Base-by-base conservation (phyloP, 2,113 vertebrate species). In the Condylura cristata region DNA sequence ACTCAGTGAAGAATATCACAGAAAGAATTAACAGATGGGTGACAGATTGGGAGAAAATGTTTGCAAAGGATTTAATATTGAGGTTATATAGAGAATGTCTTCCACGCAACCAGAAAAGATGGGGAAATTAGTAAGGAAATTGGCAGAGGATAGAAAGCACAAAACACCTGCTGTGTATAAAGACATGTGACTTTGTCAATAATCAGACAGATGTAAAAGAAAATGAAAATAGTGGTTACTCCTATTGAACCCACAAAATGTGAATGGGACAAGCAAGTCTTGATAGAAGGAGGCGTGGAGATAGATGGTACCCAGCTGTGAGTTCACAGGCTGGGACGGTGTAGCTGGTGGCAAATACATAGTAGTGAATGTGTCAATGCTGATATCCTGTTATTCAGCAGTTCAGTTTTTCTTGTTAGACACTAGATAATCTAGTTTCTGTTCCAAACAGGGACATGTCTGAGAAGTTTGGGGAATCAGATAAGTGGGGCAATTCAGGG, bases 21-120 rank as follows among this genome's bases (percentile, higher is more conserved):
- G 44, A 80, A 87, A 74, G 20, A 58, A 85, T 90, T 75, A 74
- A 32, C 22, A 92, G 63, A 53, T 71, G 87, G 32, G 18, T 44
- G 11, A 84, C 22, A 51, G 51, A 70, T 56, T 90, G 34, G 17
- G 10, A 48, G 28, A 80, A 60, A 41, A 37, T 65, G 56, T 75
- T 94, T 93, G 30, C 56, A 61, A 74, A 63, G 10, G 4, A 1
- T 60, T 90, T 74, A 41, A 20, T 61, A 79, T 87, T 30, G 32
- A 84, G 86, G 87, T 7, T 60, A 24, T 24, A 79, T 0, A 60
- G 72, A 89, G 60, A 93, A 56, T 82, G 4, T 41, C 26, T 81
- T 76, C 24, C 18, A 66, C 76, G 6, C 18, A 81, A 75, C 20
- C 18, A 17, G 53, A 86, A 65, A 22, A 44, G 51, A 71, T 26